Evolutionary conservation across 2,888 invertebrate species (phyloP).

Genomic region (Sthenelais limicola): DNA sequence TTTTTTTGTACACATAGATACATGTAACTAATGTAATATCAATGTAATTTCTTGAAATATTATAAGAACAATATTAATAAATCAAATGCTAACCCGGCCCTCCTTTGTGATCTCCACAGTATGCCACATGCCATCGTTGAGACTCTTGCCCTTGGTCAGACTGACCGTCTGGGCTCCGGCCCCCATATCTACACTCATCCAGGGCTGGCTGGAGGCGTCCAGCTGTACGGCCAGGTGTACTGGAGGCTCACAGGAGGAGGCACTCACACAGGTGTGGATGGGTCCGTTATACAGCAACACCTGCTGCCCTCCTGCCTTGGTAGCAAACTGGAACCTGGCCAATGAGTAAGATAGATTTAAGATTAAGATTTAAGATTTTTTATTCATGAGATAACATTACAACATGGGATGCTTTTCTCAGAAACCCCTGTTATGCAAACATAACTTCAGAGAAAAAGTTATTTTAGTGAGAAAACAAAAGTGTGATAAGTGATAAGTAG

Average conservation of each 20-base stretch:
- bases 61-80: too few species aligned
- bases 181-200: constrained; percentile 92
- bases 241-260: constrained; percentile 49
- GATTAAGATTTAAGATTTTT: too few species aligned
- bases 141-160: constrained; percentile 52
- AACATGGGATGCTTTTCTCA: too few species aligned
- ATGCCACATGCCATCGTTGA: constrained; percentile 99
- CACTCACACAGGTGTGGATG: constrained; percentile 73
- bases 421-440: too few species aligned
- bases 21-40: too few species aligned
- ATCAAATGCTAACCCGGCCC: constrained; percentile 63
- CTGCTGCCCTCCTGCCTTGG: background rate
- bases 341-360: too few species aligned
- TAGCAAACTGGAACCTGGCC: constrained; percentile 27
- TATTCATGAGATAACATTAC: too few species aligned
- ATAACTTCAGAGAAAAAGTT: too few species aligned
- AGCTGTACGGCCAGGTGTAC: constrained; percentile 96
- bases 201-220: constrained; percentile 87
- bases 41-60: too few species aligned
- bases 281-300: constrained; percentile 96
- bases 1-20: too few species aligned
- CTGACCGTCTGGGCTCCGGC: constrained; percentile 43
- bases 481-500: too few species aligned
- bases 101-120: constrained; percentile 83
- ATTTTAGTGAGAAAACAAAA: too few species aligned